Conservation (phyloP, 1,140 invertebrate genomes). For the Monomorium pharaonis region DNA sequence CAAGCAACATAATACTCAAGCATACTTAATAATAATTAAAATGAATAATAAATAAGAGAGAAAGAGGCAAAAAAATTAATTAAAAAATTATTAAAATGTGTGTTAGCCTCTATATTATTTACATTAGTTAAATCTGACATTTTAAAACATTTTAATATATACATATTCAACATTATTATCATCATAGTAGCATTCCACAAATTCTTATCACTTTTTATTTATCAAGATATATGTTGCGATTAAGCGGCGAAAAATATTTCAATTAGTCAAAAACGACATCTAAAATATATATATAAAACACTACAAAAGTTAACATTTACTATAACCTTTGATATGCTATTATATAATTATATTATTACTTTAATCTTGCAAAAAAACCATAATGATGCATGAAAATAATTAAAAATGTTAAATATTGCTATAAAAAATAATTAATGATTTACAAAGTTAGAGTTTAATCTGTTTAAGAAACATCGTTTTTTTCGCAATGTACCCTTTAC, state of each 20-base stretch:
- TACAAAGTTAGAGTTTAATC: not conserved
- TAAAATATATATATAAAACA: not conserved
- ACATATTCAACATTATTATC: not conserved
- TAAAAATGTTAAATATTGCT: constrained; percentile 2
- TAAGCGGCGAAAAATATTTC: constrained; percentile 18
- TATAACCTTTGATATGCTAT: not conserved
- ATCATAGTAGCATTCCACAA: not conserved
- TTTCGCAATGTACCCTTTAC: constrained; percentile 73
- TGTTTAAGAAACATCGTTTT: constrained; percentile 27
- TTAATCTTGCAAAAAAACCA: not conserved
- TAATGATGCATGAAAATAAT: constrained; percentile 20
- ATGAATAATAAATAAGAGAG: too few relatives aligned
- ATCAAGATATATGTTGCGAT: not conserved
- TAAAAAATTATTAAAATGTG: not conserved
- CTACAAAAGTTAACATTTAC: constrained; percentile 24
- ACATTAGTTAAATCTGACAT: not conserved
- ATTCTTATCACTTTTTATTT: constrained; percentile 19
- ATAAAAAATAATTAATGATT: constrained; percentile 21
- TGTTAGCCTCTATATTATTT: not conserved
- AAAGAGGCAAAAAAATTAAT: constrained; percentile 2
- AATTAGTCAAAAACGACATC: constrained; percentile 1
- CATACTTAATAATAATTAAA: not conserved
- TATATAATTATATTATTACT: not conserved
- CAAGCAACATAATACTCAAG: not conserved
- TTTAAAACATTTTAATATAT: not conserved